Evolutionary conservation across 1,140 invertebrate genomes (phyloP).

Genomic region (Bombus confusus): DNA sequence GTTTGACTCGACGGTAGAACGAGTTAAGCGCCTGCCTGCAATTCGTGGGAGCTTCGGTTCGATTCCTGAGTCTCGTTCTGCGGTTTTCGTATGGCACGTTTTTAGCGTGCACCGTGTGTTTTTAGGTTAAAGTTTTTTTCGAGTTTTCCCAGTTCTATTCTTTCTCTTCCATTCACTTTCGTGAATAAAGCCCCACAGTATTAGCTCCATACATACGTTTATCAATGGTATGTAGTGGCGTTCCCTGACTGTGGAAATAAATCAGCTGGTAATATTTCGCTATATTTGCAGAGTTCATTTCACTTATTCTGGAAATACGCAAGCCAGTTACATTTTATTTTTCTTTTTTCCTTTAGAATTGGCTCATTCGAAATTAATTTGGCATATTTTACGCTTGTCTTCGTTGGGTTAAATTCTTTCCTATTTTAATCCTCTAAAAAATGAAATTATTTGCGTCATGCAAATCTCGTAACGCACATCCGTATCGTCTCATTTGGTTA

Average conservation of each 20-base stretch:
- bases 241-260: conserved; percentile 76
- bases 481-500: not conserved
- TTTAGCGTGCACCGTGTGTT: not conserved
- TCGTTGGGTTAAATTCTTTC: not conserved
- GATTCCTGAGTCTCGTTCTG: not conserved
- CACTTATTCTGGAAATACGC: conserved; percentile 71
- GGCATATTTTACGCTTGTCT: not conserved
- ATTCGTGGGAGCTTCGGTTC: conserved; percentile 52
- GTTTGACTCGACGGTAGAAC: conserved; percentile 4
- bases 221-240: conserved; percentile 72
- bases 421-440: not conserved
- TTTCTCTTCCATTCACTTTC: not conserved
- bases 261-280: conserved; percentile 71
- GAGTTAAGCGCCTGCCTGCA: not conserved
- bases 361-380: not conserved
- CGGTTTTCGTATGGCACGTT: not conserved
- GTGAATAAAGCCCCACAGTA: conserved; percentile 37
- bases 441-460: not conserved
- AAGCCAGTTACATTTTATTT: conserved; percentile 73
- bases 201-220: conserved; percentile 73
- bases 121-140: no score
- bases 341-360: not conserved
- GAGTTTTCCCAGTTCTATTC: not conserved
- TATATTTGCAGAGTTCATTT: conserved; percentile 71
- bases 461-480: no score